phyloP scores from a whole-genome alignment of 2,797 vertebrate species.

The Scarus forsteni region DNA sequence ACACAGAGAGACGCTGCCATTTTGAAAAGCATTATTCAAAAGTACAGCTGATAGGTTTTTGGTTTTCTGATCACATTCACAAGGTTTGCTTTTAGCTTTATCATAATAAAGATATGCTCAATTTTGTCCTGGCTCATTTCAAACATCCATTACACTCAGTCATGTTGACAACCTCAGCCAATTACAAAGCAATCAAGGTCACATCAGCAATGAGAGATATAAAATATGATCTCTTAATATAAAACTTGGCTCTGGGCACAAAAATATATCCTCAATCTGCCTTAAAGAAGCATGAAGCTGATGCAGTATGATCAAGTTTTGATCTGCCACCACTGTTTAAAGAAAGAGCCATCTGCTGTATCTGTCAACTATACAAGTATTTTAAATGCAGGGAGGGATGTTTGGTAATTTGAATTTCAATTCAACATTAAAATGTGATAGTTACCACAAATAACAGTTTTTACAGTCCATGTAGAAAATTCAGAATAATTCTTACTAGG shows the following conservation, averaged over 20 bases:
- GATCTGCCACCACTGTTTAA: background rate
- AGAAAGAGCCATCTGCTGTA: background rate
- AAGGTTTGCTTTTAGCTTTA: conserved; percentile 5
- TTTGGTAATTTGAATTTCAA: too few relatives aligned
- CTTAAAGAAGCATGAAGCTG: background rate
- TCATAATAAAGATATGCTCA: conserved; percentile 2
- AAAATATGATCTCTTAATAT: conserved; percentile 5
- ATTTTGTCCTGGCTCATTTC: background rate
- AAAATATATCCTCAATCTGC: background rate
- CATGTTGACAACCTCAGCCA: background rate
- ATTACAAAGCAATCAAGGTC: conserved; percentile 9
- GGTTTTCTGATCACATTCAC: conserved; percentile 14
- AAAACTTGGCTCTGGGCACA: background rate
- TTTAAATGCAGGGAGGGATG: background rate
- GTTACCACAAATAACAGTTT: too few relatives aligned
- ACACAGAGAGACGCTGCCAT: background rate
- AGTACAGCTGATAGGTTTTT: background rate
- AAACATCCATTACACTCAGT: background rate
- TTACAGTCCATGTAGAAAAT: too few relatives aligned
- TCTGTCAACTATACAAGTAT: background rate
- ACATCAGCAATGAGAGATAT: conserved; percentile 2
- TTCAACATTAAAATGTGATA: too few relatives aligned
- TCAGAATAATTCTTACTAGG: too few relatives aligned
- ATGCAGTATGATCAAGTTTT: conserved; percentile 5
- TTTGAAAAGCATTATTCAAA: conserved; percentile 25